Base-by-base conservation (phyloP, 2,888 invertebrate species). In the Keiferia lycopersicella region DNA sequence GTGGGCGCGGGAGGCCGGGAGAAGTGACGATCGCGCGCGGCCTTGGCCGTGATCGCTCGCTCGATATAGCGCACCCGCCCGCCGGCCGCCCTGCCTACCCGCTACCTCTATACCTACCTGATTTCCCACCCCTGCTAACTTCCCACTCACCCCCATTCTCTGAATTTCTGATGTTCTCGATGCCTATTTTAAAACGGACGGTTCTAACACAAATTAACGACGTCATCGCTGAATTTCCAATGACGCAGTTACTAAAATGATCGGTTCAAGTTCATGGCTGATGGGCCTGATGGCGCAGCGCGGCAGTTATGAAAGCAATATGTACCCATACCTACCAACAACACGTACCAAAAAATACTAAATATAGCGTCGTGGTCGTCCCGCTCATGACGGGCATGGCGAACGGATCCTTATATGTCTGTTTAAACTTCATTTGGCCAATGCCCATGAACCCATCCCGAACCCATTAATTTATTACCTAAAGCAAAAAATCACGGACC, bases 1-100 rank as follows among this genome's bases (percentile, higher is more conserved):
- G 20, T 50, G 63, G 62, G 59, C 76, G 75, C 74, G 80, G 76
- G 76, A 77, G 80, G 76, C 68, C 71, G 77, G 76, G 77, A 77
- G 77, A 79, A 83, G 79, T 80, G 85, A 78, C 83, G 87, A 77
- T 78, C 70, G 71, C 65, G 75, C 76, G 81, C 83, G 85, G 83
- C 91, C 91, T 91, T 91, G 91, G 88, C 91, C 91, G 87, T 91
- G 91, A 91, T 89, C 90, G 88, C 81, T 76, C 84, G 90, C 90
- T 90, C 90, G 87, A 91, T 91, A 91, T 91, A 91, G 87, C 87
- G 77, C 78, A 77, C 73, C 79, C 78, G 70, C 75, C 20, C 20
- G 73, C 81, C 80, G 75, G 72, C 81, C 80, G 75, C 77, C 69
- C 70, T 70, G 14, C 51, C 66, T 45, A 71, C 71, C 66, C 69